Base-by-base conservation (phyloP, 2,888 invertebrate species). In the Cyclophora punctaria region DNA sequence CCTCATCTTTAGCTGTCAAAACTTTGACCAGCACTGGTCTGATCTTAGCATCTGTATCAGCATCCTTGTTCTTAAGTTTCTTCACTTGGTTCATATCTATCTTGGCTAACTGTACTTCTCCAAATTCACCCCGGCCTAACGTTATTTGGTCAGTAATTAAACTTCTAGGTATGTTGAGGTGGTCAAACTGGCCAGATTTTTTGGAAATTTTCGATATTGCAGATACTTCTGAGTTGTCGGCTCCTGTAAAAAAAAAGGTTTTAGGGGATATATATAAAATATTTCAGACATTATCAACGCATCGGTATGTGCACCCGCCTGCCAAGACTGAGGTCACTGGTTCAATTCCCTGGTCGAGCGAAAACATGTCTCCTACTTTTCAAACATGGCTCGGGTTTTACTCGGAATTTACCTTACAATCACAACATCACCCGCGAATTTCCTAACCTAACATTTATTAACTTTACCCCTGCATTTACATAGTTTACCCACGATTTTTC, bases 71-170 rank as follows among this genome's bases (percentile, higher is more conserved):
- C 3, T 73, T 91, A 67, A 78, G 56, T 34, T 73, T 75, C 62
- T 67, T 75, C 46, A 87, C 67, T 57, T 82, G 79, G 3, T 53
- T 57, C 63, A 86, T 70, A 57, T 88, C 87, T n/a, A 88, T 73
- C 55, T 91, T 96, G 46, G 95, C 96, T 42, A 97, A 86, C 67
- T 95, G 93, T 0, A 98, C 94, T 64, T 98, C 98, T 0, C 98
- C 98, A 69, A 96, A 98, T 66, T 96, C 95, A 0, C 98, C 97
- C 34, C 96, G 94, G 20, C 97, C 95, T 3, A 93, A 84, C 42
- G 92, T 89, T 5, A 92, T 90, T 2, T 92, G 79, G 34, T 95
- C 94, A 0, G 92, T 92, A 0, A 98, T 85, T 51, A 95, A 90
- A 3, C 91, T 90, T 40, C 97, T 89, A 0, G 95, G 93, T 46